These are phyloP conservation scores for Pithys albifrons DNA, from an alignment of 2,113 vertebrate species.

Conservation along the genomic window DNA sequence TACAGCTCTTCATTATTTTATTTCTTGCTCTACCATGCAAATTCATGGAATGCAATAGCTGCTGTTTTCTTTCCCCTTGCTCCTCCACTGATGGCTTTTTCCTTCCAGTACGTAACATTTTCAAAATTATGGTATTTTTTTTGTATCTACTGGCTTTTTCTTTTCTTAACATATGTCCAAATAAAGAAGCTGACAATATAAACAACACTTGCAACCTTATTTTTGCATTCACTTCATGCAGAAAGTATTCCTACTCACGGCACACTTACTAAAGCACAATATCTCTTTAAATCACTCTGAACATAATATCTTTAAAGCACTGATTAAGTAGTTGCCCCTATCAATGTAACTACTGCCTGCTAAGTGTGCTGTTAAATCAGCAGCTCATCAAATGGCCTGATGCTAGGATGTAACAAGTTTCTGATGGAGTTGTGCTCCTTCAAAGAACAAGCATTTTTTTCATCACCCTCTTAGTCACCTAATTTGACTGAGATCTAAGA, in stretches of 20 bases:
- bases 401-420: conserved; percentile 66
- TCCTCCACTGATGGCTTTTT: neutral
- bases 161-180: neutral
- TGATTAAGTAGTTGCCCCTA: conserved; percentile 68
- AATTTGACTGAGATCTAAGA: conserved; percentile 79
- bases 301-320: conserved; percentile 60
- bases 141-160: neutral
- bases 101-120: neutral
- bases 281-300: conserved; percentile 65
- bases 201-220: conserved; percentile 18
- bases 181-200: conserved; percentile 10
- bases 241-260: conserved; percentile 60
- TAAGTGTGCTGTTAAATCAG: conserved; percentile 73
- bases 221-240: conserved; percentile 41
- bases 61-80: neutral
- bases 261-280: conserved; percentile 42
- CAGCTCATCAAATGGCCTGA: conserved; percentile 69
- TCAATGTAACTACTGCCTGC: conserved; percentile 58
- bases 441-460: conserved; percentile 70
- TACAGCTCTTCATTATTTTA: neutral
- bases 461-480: conserved; percentile 75
- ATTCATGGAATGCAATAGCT: neutral
- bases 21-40: neutral
- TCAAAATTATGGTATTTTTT: neutral
- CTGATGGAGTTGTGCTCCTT: conserved; percentile 70